phyloP scores from a whole-genome alignment of 2,797 vertebrate genomes.

The Sitta carolinensis region DNA sequence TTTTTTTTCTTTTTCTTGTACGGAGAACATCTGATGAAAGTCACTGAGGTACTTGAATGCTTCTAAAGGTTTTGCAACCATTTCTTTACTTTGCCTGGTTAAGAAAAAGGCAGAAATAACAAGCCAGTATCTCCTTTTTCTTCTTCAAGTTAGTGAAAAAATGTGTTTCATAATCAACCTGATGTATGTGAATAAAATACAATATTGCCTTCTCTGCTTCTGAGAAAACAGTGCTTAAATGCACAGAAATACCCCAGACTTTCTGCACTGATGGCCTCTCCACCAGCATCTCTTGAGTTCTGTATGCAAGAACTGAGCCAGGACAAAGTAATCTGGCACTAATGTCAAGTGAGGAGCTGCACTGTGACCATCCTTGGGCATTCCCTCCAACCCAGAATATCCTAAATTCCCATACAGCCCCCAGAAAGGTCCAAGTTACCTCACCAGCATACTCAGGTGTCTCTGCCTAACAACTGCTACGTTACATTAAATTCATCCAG shows the following conservation, averaged over 20 bases:
- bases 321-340: neutral
- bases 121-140: conserved; percentile 67
- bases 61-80: conserved; percentile 81
- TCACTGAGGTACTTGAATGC: conserved; percentile 79
- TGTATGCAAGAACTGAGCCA: neutral
- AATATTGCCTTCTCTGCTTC: conserved; percentile 58
- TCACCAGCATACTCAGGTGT: neutral
- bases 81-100: conserved; percentile 81
- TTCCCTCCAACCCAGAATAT: neutral
- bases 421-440: neutral
- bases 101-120: conserved; percentile 76
- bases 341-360: neutral
- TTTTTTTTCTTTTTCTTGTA: conserved; percentile 78
- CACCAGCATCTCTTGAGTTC: neutral
- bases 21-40: conserved; percentile 85
- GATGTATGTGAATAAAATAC: conserved; percentile 76
- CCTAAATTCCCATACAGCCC: neutral
- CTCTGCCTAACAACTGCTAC: neutral
- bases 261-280: neutral
- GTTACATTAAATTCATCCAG: neutral
- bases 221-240: conserved; percentile 48
- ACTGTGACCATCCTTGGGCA: neutral
- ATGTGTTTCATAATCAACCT: conserved; percentile 73
- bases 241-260: neutral
- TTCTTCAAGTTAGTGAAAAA: conserved; percentile 70